Conservation (phyloP, 2,797 vertebrate genomes). For the Pipistrellus nathusii region DNA sequence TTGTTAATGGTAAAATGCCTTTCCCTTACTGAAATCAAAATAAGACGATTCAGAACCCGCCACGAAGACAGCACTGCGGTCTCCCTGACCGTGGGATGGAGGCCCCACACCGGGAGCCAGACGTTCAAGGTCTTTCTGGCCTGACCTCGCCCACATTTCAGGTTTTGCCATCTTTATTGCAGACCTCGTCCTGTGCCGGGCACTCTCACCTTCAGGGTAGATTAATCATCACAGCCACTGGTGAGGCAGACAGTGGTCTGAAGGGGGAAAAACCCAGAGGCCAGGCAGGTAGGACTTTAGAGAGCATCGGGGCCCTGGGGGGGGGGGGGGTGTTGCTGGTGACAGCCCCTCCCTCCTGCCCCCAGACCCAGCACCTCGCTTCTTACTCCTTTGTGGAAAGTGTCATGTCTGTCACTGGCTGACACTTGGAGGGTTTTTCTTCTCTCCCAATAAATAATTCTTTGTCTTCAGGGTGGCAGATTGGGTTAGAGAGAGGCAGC, state of each 20-base stretch:
- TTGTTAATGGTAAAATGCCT: background rate
- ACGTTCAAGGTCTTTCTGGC: background rate
- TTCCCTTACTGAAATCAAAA: background rate
- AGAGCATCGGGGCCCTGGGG: background rate
- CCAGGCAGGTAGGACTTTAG: background rate
- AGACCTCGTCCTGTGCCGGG: background rate
- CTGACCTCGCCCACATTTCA: background rate
- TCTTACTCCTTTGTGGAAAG: background rate
- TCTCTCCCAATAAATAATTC: slow-evolving; percentile 73
- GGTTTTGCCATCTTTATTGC: background rate
- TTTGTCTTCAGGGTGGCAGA: slow-evolving; percentile 70
- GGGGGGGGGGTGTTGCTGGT: background rate
- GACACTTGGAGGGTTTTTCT: slow-evolving; percentile 61
- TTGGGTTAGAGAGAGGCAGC: slow-evolving; percentile 43
- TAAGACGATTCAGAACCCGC: background rate
- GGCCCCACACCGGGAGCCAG: background rate
- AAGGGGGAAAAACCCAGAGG: background rate
- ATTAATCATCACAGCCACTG: background rate
- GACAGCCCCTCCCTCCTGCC: too few relatives aligned
- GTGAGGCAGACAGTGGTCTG: background rate
- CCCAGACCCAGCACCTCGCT: background rate
- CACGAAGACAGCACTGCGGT: background rate
- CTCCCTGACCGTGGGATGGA: background rate
- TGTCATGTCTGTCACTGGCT: slow-evolving; percentile 51
- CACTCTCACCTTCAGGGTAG: background rate